These are phyloP conservation scores for Cyanocitta stelleri DNA, from an alignment of 2,113 vertebrate genomes.

Conservation along the genomic window DNA sequence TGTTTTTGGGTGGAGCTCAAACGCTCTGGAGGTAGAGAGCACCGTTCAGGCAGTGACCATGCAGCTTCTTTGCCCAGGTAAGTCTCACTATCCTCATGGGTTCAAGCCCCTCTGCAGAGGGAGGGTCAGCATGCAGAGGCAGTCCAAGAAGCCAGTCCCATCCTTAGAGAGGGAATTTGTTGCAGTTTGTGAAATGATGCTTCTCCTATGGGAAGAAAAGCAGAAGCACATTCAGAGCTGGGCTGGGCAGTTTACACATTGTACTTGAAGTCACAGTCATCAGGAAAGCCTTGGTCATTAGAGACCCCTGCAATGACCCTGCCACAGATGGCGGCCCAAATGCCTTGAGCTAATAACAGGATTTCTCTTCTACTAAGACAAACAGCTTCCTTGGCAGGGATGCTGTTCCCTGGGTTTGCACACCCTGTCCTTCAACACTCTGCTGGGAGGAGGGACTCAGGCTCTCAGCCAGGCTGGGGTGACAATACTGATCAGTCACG, in stretches of 20 bases:
- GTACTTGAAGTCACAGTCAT: neutral
- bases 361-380: neutral
- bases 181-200: neutral
- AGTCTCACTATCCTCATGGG: neutral
- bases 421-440: fast-evolving
- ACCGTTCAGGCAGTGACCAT: constrained; percentile 45
- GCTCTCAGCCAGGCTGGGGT: neutral
- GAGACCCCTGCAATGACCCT: neutral
- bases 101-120: neutral
- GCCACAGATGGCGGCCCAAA: neutral
- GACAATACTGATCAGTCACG: neutral
- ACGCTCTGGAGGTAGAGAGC: constrained; percentile 62
- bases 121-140: neutral
- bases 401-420: neutral
- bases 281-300: neutral
- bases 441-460: neutral
- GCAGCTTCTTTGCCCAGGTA: constrained; percentile 77
- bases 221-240: neutral
- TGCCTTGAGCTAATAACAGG: neutral
- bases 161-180: neutral
- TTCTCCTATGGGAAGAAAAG: neutral
- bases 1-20: constrained; percentile 75
- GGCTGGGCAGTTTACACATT: neutral
- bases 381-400: neutral
- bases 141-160: fast-evolving